Evolutionary conservation across 2,797 vertebrate genomes (phyloP).

Genomic region (Heliangelus exortis): DNA sequence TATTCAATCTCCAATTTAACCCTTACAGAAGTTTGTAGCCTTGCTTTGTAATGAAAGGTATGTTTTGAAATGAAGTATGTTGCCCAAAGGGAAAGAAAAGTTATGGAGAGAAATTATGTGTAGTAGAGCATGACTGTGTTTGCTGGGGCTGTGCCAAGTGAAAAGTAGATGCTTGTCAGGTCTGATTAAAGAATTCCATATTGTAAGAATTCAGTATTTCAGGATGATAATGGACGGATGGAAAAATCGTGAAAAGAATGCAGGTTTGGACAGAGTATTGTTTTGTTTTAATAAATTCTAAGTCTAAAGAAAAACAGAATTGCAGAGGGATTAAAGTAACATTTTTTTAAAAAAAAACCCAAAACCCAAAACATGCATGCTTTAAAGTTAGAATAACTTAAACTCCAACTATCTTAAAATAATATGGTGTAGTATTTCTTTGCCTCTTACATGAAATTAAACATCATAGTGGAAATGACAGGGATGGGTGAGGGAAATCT

Average conservation of each 20-base stretch:
- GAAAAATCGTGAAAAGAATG: constrained; percentile 59
- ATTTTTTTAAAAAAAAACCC: background rate
- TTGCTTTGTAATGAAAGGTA: background rate
- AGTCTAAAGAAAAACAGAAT: constrained; percentile 28
- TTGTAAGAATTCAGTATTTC: constrained; percentile 61
- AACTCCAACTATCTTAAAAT: background rate
- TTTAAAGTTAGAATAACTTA: background rate
- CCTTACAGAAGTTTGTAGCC: background rate
- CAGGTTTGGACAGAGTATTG: constrained; percentile 53
- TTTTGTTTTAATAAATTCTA: constrained; percentile 70
- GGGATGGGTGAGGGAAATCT: background rate
- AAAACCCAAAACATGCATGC: background rate
- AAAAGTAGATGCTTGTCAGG: constrained; percentile 67
- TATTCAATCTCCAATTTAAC: constrained; percentile 19
- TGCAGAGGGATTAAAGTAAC: background rate
- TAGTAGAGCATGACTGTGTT: constrained; percentile 42
- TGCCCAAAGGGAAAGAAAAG: constrained; percentile 56
- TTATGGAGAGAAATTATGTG: constrained; percentile 56
- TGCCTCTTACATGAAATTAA: background rate
- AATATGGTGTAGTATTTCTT: background rate
- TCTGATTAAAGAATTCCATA: constrained; percentile 69
- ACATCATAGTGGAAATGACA: background rate
- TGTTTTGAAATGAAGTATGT: constrained; percentile 41
- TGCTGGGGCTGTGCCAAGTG: constrained; percentile 66
- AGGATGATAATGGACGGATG: constrained; percentile 62